phyloP scores from a whole-genome alignment of 2,888 invertebrate genomes.

The Hyppa rectilinea region DNA sequence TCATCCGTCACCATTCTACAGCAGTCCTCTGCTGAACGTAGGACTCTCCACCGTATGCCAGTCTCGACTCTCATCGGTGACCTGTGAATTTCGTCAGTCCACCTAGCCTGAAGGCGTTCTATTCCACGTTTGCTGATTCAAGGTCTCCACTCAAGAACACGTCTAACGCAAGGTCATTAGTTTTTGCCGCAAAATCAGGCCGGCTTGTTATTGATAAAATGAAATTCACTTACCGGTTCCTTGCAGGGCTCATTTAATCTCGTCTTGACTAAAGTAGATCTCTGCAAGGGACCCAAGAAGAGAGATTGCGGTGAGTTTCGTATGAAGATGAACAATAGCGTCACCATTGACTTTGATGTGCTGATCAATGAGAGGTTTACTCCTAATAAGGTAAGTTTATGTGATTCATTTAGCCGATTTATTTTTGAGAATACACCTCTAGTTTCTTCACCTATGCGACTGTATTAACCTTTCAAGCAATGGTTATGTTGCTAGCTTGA shows the following conservation, averaged over 20 bases:
- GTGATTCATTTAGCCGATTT: not conserved
- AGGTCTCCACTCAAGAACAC: not conserved
- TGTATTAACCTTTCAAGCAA: not conserved
- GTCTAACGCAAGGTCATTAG: not conserved
- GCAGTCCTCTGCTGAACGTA: not conserved
- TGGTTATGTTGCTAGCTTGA: no score
- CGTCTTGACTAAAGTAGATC: not conserved
- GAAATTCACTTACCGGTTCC: not conserved
- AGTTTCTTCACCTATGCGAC: not conserved
- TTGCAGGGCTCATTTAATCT: slow-evolving; percentile 1
- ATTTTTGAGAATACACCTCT: not conserved
- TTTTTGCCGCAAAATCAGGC: not conserved
- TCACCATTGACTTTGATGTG: slow-evolving; percentile 2
- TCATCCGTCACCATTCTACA: not conserved
- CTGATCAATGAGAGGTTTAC: not conserved
- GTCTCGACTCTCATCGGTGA: no score
- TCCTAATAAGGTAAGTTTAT: not conserved
- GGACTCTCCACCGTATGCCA: no score
- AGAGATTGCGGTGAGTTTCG: not conserved
- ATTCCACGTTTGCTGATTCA: not conserved
- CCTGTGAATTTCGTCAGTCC: not conserved
- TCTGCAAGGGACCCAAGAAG: slow-evolving; percentile 1
- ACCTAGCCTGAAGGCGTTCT: not conserved
- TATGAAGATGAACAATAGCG: slow-evolving; percentile 2
- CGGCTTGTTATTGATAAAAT: not conserved